phyloP scores from a whole-genome alignment of 2,113 vertebrate genomes.

The Callithrix jacchus region DNA sequence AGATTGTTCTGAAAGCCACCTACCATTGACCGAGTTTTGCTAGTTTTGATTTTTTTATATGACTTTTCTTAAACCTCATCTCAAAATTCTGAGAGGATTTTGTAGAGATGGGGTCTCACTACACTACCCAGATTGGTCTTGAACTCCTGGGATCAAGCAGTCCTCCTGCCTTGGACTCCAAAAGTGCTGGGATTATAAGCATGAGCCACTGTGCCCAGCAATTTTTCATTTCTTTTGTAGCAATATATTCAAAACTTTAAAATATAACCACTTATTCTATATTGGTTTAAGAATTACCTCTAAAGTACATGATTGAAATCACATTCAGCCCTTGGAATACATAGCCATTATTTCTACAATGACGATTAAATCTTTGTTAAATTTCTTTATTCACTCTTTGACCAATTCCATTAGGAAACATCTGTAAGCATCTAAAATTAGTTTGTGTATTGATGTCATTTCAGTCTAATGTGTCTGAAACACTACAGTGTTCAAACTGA shows the following conservation, averaged over 20 bases:
- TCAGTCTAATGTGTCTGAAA: neutral
- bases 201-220: too few relatives aligned
- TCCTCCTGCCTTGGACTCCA: too few relatives aligned
- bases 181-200: too few relatives aligned
- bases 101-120: too few relatives aligned
- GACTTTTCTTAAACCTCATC: neutral
- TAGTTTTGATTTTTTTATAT: constrained; percentile 43
- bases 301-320: neutral
- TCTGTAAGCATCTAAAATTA: neutral
- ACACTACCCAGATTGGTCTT: too few relatives aligned
- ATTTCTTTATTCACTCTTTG: constrained; percentile 32
- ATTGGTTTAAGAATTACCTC: neutral
- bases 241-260: neutral
- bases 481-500: neutral
- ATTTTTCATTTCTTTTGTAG: neutral
- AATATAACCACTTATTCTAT: neutral
- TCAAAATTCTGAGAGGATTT: neutral
- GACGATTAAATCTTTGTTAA: neutral
- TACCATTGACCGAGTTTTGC: neutral
- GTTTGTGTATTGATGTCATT: neutral
- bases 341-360: neutral
- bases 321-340: neutral
- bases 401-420: neutral
- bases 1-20: neutral
- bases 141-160: too few relatives aligned